Base-by-base conservation (phyloP, 2,797 vertebrate genomes). In the Xyrichtys novacula region DNA sequence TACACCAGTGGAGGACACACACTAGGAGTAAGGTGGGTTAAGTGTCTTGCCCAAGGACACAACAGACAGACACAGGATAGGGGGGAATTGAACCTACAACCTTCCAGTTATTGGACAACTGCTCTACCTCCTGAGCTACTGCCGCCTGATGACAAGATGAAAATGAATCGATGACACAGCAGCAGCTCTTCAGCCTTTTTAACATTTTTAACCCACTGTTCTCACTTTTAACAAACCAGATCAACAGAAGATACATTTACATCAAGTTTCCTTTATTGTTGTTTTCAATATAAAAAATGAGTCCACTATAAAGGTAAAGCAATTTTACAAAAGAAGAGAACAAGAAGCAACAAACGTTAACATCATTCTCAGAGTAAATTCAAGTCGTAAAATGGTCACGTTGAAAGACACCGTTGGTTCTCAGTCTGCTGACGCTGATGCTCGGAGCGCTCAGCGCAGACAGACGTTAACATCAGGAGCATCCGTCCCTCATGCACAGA, bases 211-310 rank as follows among this genome's bases (percentile, higher is more conserved):
- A n/a, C n/a, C n/a, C n/a, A n/a, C n/a, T n/a, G n/a, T n/a, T n/a
- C n/a, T n/a, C n/a, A n/a, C n/a, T n/a, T n/a, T n/a, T 19, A 32
- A 12, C 31, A 42, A 11, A 20, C 15, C 14, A 11, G 22, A 12
- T 36, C 40, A 26, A 7, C 15, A 38, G 6, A 5, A 47, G 63
- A 40, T 15, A 55, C 2, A 58, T 56, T 65, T 52, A 34, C 70
- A 71, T 60, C 55, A 73, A 26, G 22, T 95, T 94, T 36, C 89
- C 94, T 96, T 75, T 87, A 84, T 80, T 53, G 40, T 69, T 62
- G 54, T 65, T 70, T 63, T 83, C 67, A 12, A 75, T 78, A 80
- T 63, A 77, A 85, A 87, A 84, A 82, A 60, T 7, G 38, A 76
- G 25, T 77, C 44, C 54, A 87, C 78, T 83, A 79, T 63, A 84